Evolutionary conservation across 2,888 invertebrate species (phyloP).

Genomic region (Spatulosminthurus flaviceps): DNA sequence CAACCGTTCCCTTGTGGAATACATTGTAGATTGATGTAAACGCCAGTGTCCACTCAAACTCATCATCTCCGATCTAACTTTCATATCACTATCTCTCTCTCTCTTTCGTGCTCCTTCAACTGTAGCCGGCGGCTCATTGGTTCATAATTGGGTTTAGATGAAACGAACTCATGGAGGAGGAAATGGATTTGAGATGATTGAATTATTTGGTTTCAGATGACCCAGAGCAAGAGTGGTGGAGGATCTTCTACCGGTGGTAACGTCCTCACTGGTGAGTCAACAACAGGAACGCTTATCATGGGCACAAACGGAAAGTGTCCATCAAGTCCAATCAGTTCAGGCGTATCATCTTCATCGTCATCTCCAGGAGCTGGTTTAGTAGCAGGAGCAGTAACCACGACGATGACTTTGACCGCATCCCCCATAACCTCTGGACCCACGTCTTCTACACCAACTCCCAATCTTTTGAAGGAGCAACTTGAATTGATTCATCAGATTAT

Average conservation of each 20-base stretch:
- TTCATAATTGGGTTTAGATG: slow-evolving; percentile 18
- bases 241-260: neutral
- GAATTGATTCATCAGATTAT: slow-evolving; percentile 81
- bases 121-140: slow-evolving; percentile 12
- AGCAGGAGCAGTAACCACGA: neutral
- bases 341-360: slow-evolving; percentile 26
- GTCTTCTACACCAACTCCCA: slow-evolving; percentile 32
- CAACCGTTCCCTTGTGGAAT: neutral
- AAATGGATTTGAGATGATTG: slow-evolving; percentile 38
- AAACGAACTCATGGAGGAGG: slow-evolving; percentile 5
- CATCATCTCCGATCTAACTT: neutral
- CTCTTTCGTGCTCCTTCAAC: neutral
- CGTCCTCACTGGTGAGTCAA: slow-evolving; percentile 5
- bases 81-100: neutral
- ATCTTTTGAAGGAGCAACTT: slow-evolving; percentile 71
- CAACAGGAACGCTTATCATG: slow-evolving; percentile 15
- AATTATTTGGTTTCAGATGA: slow-evolving; percentile 44
- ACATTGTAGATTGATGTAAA: neutral
- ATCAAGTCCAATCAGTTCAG: slow-evolving; percentile 47
- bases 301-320: slow-evolving; percentile 46
- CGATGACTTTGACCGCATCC: slow-evolving; percentile 22
- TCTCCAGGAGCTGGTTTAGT: slow-evolving; percentile 1
- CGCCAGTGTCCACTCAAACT: neutral
- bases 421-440: neutral
- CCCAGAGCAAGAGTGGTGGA: slow-evolving; percentile 34